These are phyloP conservation scores for Aleadryas rufinucha DNA, from an alignment of 2,113 vertebrate genomes.

Conservation along the genomic window DNA sequence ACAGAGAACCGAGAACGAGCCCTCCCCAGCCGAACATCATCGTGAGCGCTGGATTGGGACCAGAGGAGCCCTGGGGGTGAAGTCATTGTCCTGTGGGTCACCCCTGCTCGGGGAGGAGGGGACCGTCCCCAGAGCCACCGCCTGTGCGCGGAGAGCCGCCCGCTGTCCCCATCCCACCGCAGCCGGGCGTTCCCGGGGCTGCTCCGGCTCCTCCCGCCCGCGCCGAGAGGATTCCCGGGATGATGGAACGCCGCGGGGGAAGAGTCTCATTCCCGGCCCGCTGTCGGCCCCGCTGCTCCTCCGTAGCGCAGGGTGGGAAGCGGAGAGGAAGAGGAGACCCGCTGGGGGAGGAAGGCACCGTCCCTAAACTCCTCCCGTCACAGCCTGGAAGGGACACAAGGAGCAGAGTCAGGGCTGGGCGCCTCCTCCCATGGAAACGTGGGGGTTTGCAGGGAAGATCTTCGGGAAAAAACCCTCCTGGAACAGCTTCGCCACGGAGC, in stretches of 20 bases:
- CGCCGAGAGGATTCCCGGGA: not conserved
- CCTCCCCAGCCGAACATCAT: not conserved
- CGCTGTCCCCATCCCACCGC: not conserved
- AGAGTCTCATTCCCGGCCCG: not conserved
- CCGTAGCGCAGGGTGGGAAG: not conserved
- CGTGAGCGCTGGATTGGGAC: not conserved
- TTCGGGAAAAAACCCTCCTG: rapidly evolving
- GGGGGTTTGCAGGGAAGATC: not conserved
- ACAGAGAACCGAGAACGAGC: not conserved
- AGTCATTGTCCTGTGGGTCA: not conserved
- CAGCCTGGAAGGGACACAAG: conserved; percentile 77
- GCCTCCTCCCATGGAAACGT: rapidly evolving
- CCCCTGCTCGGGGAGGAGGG: not conserved
- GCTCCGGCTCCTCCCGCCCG: not conserved
- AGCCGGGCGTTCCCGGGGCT: not conserved
- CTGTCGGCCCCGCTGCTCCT: conserved; percentile 26
- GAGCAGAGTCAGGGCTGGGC: not conserved
- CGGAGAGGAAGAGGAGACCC: conserved; percentile 62
- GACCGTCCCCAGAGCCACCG: not conserved
- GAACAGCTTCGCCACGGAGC: rapidly evolving
- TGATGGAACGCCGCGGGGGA: not conserved
- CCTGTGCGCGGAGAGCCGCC: not conserved
- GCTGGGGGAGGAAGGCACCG: conserved; percentile 70
- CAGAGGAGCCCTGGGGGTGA: not conserved
- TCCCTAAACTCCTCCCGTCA: conserved; percentile 73